A percentile compares a stretch with the other conserved stretches of the same genome.
These are phyloP conservation scores for Callipepla californica DNA, from an alignment of 2,113 vertebrate genomes.

Conservation along the genomic window DNA sequence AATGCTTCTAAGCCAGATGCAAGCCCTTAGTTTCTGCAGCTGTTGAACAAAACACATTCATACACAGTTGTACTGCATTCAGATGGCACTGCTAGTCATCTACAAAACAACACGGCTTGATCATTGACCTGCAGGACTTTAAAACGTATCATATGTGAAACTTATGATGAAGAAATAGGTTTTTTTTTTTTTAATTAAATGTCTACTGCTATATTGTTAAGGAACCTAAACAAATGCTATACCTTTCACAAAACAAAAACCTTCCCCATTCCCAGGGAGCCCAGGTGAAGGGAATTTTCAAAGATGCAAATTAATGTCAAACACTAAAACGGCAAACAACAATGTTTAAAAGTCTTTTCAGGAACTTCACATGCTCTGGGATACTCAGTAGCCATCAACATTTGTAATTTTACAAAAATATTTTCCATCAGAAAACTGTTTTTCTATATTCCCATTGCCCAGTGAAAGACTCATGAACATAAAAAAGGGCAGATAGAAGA, in stretches of 20 bases:
- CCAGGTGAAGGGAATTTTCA: neutral
- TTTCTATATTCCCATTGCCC: neutral
- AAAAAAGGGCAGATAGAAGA: neutral
- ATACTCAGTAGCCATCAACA: neutral
- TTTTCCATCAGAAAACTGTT: neutral
- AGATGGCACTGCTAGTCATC: neutral
- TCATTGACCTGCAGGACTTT: neutral
- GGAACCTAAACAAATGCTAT: neutral
- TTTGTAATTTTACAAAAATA: neutral
- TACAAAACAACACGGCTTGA: neutral
- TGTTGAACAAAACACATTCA: neutral
- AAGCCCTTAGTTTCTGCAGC: neutral
- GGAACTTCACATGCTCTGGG: neutral
- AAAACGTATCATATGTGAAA: neutral
- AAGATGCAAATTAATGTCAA: neutral
- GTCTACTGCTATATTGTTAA: neutral
- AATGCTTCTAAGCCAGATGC: neutral
- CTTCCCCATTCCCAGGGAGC: neutral
- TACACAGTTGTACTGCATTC: neutral
- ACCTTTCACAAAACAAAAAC: neutral
- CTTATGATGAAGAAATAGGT: neutral
- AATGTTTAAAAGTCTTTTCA: neutral
- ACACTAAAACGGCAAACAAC: neutral
- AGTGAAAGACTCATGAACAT: neutral
- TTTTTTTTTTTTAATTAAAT: neutral